Conservation (phyloP, 2,113 vertebrate species). For the Orycteropus afer region DNA sequence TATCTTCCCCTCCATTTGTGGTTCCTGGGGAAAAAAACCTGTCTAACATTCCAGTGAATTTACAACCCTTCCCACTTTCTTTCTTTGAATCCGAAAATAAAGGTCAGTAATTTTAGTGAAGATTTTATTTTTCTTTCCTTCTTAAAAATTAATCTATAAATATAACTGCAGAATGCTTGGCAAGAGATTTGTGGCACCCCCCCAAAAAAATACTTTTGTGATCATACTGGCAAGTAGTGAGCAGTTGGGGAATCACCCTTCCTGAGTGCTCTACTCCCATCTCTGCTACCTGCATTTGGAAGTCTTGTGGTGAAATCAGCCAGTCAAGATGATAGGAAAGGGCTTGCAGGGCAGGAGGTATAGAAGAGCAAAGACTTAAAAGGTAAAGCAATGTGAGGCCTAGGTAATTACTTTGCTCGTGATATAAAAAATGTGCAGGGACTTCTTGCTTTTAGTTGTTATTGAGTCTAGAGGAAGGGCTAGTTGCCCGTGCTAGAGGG, state of each 20-base stretch:
- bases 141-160: not conserved
- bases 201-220: not conserved
- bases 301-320: not conserved
- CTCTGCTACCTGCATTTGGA: not conserved
- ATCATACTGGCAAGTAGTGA: not conserved
- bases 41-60: not conserved
- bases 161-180: not conserved
- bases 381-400: not conserved
- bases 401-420: not conserved
- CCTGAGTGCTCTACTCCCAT: not conserved
- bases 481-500: not conserved
- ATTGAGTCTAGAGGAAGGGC: not conserved
- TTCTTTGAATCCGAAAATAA: conserved; percentile 16
- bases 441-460: not conserved
- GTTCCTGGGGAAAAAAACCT: not conserved
- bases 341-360: not conserved
- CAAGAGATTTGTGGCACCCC: not conserved
- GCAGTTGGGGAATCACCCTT: no score
- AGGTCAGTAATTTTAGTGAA: not conserved
- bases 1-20: not conserved
- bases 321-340: not conserved
- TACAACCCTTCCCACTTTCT: not conserved
- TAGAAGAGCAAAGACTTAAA: not conserved
- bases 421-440: not conserved
- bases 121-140: not conserved